Evolutionary conservation across 2,797 vertebrate genomes (phyloP).

Genomic region (Novumbra hubbsi): DNA sequence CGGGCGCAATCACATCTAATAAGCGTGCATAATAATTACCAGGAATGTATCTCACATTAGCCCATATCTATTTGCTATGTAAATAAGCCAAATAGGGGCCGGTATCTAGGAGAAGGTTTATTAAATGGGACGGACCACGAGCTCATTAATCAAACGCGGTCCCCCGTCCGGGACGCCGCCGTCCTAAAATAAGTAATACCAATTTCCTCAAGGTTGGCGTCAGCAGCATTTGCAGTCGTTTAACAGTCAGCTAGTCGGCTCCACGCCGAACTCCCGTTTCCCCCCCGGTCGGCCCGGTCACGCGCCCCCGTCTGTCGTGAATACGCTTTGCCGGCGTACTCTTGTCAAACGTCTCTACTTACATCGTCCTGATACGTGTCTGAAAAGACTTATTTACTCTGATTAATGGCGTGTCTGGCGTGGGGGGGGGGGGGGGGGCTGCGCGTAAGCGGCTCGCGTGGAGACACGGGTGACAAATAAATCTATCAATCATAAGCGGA

Average conservation of each 20-base stretch:
- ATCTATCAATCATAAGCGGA: slow-evolving; percentile 75
- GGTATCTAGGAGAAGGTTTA: not conserved
- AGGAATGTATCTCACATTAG: not conserved
- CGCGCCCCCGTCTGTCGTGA: slow-evolving; percentile 48
- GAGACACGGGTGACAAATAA: slow-evolving; percentile 74
- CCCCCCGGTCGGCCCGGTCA: slow-evolving; percentile 50
- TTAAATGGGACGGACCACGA: slow-evolving; percentile 17
- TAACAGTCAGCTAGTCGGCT: slow-evolving; percentile 33
- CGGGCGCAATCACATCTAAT: slow-evolving; percentile 27
- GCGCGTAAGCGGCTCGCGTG: slow-evolving; percentile 57
- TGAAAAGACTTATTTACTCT: slow-evolving; percentile 72
- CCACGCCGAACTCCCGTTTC: slow-evolving; percentile 21
- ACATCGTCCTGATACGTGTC: slow-evolving; percentile 66
- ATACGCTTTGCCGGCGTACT: slow-evolving; percentile 37
- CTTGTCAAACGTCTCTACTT: slow-evolving; percentile 63
- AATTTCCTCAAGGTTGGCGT: slow-evolving; percentile 58
- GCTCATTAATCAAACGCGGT: slow-evolving; percentile 65
- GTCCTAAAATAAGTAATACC: slow-evolving; percentile 43
- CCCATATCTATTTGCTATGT: not conserved
- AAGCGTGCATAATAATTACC: not conserved
- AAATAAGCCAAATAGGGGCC: not conserved
- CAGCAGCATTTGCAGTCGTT: slow-evolving; percentile 52
- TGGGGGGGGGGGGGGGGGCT: too few species aligned
- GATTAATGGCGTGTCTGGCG: slow-evolving; percentile 73
- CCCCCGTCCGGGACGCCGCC: slow-evolving; percentile 47